These are phyloP conservation scores for Orchesella flavescens DNA, from an alignment of 2,888 invertebrate genomes.

Conservation along the genomic window DNA sequence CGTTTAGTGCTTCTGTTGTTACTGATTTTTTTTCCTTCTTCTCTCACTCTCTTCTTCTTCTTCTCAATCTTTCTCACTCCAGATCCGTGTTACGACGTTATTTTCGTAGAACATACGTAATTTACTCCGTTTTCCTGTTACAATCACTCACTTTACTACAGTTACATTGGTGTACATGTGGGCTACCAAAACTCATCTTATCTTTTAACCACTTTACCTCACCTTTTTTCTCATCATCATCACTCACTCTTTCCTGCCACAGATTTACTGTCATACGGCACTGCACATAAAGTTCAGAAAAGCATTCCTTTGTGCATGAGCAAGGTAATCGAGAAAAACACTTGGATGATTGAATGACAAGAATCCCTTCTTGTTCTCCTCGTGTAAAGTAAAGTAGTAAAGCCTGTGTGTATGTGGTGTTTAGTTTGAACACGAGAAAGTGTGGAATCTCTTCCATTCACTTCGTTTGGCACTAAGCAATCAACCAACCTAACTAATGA, in stretches of 20 bases:
- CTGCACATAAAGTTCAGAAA: not conserved
- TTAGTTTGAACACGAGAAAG: slow-evolving; percentile 1
- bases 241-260: slow-evolving; percentile 27
- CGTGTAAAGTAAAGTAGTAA: too few relatives aligned
- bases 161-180: not conserved
- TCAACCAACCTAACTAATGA: slow-evolving; percentile 53
- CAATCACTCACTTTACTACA: not conserved
- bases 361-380: too few relatives aligned
- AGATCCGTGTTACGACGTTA: not conserved
- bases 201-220: slow-evolving; percentile 48
- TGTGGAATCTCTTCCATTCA: not conserved
- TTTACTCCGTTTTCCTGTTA: slow-evolving; percentile 25
- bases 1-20: too few relatives aligned
- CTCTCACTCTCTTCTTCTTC: not conserved
- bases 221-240: slow-evolving; percentile 41
- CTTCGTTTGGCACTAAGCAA: slow-evolving; percentile 21
- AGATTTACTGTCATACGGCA: not conserved
- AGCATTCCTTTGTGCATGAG: not conserved
- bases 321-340: slow-evolving; percentile 9
- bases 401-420: too few relatives aligned
- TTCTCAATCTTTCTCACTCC: not conserved
- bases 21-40: slow-evolving; percentile 15
- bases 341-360: slow-evolving; percentile 29
- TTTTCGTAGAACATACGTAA: slow-evolving; percentile 27
- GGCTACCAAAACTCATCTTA: slow-evolving; percentile 33